Conservation (phyloP, 2,888 invertebrate genomes). For the Chrysina gloriosa region DNA sequence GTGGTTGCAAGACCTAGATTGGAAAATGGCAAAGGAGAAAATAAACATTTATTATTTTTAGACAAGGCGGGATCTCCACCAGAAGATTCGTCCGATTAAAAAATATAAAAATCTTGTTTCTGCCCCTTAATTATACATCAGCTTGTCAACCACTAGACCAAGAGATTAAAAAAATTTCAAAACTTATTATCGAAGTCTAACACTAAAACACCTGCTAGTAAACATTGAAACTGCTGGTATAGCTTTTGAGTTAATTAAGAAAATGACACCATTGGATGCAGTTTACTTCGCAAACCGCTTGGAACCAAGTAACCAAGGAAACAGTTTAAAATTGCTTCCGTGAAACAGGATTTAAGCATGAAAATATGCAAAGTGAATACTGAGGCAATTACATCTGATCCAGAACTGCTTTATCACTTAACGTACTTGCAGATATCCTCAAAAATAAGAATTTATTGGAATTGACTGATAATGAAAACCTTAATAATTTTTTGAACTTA, state of each 20-base stretch:
- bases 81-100: no score
- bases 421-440: no score
- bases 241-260: conserved; percentile 39
- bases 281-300: conserved; percentile 37
- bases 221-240: conserved; percentile 35
- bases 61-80: no score
- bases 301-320: conserved; percentile 43
- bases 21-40: conserved; percentile 16
- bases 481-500: no score
- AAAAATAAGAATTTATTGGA: no score
- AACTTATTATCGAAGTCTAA: conserved; percentile 40
- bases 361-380: conserved; percentile 39
- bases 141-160: conserved; percentile 26
- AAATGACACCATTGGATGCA: conserved; percentile 40
- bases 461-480: no score
- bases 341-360: conserved; percentile 34
- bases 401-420: no score
- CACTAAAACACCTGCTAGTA: conserved; percentile 36
- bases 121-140: conserved; percentile 41
- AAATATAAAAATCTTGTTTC: conserved; percentile 38
- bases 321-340: conserved; percentile 42
- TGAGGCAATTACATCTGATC: no score
- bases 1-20: conserved; percentile 32
- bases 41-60: background rate
- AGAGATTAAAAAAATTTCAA: conserved; percentile 39